Base-by-base conservation (phyloP, 92 coral and sea anemone species). In the Bergia puertoricense region DNA sequence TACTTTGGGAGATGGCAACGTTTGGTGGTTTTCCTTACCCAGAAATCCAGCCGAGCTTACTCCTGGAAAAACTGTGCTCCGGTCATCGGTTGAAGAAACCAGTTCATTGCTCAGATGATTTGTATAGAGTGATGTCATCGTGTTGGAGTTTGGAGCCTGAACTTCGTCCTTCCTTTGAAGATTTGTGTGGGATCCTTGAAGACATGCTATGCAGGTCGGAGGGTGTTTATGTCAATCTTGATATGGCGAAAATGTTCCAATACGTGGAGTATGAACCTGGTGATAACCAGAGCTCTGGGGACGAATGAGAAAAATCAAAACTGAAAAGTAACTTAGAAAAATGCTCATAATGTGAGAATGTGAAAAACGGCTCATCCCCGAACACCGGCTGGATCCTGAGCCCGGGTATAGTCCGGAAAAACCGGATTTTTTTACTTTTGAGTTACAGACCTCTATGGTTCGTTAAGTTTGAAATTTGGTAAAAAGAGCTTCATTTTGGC, bases 11-110 rank as follows among this genome's bases (percentile, higher is more conserved):
- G 62, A 82, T 82, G 86, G 86, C 2, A 23, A 82, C 86, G 18
- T 82, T 82, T 15, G 86, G 86, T 22, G 86, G 86, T 11, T 82
- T 82, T 67, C 86, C 86, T 10, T 82, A 67, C 77, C 86, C 86
- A 11, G 77, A 82, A 42, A 46, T 67, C 8, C 39, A 18, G n/a
- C 77, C 76, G n/a, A 68, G 42, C 22, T 66, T 41, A 37, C 77
- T 82, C 59, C 37, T 82, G 62, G 74, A 66, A 8, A 82, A 67
- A 37, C 48, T 82, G 76, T 36, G 22, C 41, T 45, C 59, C 11
- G 86, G 86, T 4, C 51, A 68, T 43, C 76, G 86, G 13, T 50
- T 82, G 42, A 76, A 82, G 77, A 82, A 68, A 67, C 86, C 86
- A 67, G 18, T 69, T 82, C 86, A 82, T 37, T 82, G 86, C 44